Base-by-base conservation (phyloP, 2,888 invertebrate species). In the Seira ritae region DNA sequence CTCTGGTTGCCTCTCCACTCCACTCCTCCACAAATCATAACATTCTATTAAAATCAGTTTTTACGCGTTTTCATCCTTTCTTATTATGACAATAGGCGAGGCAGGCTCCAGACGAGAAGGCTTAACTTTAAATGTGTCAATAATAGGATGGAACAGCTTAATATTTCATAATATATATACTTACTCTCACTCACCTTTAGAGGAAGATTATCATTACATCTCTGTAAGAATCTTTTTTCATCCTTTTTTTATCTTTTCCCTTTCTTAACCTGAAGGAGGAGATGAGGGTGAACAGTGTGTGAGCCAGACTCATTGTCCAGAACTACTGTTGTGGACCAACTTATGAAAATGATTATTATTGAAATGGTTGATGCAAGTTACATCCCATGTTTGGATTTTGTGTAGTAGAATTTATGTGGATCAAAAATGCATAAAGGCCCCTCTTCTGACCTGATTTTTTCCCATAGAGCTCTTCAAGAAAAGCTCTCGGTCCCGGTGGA, bases 141-240 rank as follows among this genome's bases (percentile, higher is more conserved):
- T 85, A 85, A 82, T 82, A 78, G 85, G 85, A 73, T 85, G 82
- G 72, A 82, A 85, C 76, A 76, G 85, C 73, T 77, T 82, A 85
- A 85, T 85, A 85, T 75, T 74, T 78, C 83, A 79, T 83, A 79
- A 79, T 77, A 77, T n/a, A 50, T 31, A n/a, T n/a, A n/a, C n/a
- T n/a, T n/a, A n/a, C n/a, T n/a, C n/a, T n/a, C n/a, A 82, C 71
- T 82, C 73, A 82, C 82, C 81, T 69, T 72, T 71, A 75, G 55
- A 19, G 66, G 50, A 46, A 23, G 23, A 31, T 22, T 4, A 55
- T 50, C 12, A 50, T 68, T 67, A 10, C 68, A 76, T 76, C 76
- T 76, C 37, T 17, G 24, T 19, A 62, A 68, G 31, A 77, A 82
- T 82, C 82, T 82, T 60, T 82, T 60, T 62, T 50, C 42, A 71